Base-by-base conservation (phyloP, 2,113 vertebrate species). In the Anhinga rufa region DNA sequence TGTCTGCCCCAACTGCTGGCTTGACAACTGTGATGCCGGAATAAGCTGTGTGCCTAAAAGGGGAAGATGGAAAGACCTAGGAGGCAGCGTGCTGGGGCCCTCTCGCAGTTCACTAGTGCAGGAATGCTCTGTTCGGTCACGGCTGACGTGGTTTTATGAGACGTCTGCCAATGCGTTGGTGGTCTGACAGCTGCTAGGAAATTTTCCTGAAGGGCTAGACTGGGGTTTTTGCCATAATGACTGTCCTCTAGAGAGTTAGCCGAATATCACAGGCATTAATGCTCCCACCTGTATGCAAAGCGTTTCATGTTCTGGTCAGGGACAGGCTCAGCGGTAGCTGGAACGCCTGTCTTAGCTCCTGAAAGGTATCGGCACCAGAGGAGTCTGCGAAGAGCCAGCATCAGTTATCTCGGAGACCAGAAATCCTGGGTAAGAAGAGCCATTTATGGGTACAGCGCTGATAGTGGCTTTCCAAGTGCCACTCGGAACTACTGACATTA, bases 91-190 rank as follows among this genome's bases (percentile, higher is more conserved):
- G 7, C 22, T 12, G 0, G 0, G 16, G 25, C 26, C 31, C 3
- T 2, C 38, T n/a, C 2, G 0, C 49, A 3, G 40, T 9, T 74
- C 34, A 1, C 13, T 1, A 0, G 1, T 7, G 52, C 10, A 55
- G 51, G 1, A 1, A 17, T 8, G 76, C 83, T 89, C 46, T 36
- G 64, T 8, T 54, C 48, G 7, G 0, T 44, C 18, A 2, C 1
- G 1, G 60, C 75, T 62, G 70, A 40, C 4, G 4, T 57, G 72
- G 5, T 7, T 36, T 7, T 42, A 10, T 6, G 78, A 71, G 74
- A 16, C 21, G 25, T 55, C 77, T 71, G 70, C 89, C 84, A 22
- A 1, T 4, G 74, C 18, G 9, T 62, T 82, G 84, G 55, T 91
- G 83, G 48, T 24, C 72, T 28, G 29, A 32, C 75, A 82, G 85